phyloP scores from a whole-genome alignment of 2,113 vertebrate genomes.

The Tichodroma muraria region DNA sequence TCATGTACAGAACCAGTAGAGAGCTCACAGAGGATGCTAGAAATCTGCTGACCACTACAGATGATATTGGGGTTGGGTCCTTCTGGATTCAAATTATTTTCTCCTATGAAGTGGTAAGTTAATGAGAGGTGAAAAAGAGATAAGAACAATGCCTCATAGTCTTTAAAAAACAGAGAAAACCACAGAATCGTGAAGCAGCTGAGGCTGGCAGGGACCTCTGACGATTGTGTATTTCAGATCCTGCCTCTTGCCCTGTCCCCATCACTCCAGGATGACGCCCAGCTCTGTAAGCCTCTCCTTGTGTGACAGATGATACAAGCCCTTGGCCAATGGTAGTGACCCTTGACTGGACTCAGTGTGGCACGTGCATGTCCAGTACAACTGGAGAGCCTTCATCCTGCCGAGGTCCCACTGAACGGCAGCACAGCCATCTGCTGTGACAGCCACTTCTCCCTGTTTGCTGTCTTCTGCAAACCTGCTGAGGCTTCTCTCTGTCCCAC shows the following conservation, averaged over 20 bases:
- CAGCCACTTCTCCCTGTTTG: background rate
- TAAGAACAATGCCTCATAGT: background rate
- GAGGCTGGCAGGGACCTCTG: background rate
- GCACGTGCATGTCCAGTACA: background rate
- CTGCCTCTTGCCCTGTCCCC: background rate
- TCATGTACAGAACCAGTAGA: background rate
- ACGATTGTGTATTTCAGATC: background rate
- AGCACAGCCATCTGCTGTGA: background rate
- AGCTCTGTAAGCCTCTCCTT: background rate
- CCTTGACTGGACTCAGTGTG: background rate
- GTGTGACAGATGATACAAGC: background rate
- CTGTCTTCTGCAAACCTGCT: background rate
- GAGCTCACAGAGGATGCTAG: background rate
- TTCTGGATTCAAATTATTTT: background rate
- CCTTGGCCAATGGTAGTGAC: background rate
- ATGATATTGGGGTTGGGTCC: background rate
- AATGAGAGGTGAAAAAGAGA: background rate
- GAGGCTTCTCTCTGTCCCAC: background rate
- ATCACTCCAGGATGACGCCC: background rate
- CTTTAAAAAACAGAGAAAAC: background rate
- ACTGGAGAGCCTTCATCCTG: background rate
- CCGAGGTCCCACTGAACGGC: background rate
- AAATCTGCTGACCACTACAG: background rate
- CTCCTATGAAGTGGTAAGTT: background rate
- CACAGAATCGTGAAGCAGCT: background rate